A percentile compares a stretch with the other conserved stretches of the same genome.
Evolutionary conservation across 2,888 invertebrate species (phyloP).

Genomic region (Eupithecia pulchellata): DNA sequence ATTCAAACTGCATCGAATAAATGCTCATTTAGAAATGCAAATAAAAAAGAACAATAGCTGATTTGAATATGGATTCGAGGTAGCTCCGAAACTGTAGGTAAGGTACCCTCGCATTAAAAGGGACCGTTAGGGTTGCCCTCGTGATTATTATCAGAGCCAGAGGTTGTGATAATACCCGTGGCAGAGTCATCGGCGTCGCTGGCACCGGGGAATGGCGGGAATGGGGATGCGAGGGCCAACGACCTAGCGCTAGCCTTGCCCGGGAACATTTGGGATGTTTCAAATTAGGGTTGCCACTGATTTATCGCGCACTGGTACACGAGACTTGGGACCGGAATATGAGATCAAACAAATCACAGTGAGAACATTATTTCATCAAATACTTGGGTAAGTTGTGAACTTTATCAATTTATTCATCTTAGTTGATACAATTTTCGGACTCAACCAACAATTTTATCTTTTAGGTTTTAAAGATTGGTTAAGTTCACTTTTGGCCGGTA

Average conservation of each 20-base stretch:
- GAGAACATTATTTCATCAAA: conserved; percentile 33
- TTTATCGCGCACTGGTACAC: conserved; percentile 55
- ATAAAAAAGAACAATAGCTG: conserved; percentile 45
- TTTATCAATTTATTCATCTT: background rate
- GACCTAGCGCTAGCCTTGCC: conserved; percentile 57
- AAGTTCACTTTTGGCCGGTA: background rate
- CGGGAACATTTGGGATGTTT: conserved; percentile 55
- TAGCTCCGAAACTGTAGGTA: conserved; percentile 46
- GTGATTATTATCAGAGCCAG: conserved; percentile 66
- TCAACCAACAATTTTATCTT: too few relatives aligned
- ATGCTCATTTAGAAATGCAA: conserved; percentile 23
- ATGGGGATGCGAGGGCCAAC: conserved; percentile 62
- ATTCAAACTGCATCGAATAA: conserved; percentile 38
- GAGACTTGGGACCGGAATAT: conserved; percentile 40
- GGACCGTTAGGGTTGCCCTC: conserved; percentile 66
- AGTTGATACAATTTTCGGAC: background rate
- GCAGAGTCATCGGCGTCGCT: conserved; percentile 43
- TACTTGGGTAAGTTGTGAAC: conserved; percentile 4
- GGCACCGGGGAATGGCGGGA: conserved; percentile 40
- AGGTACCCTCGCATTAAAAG: conserved; percentile 60
- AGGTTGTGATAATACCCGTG: conserved; percentile 63
- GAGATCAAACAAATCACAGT: conserved; percentile 46
- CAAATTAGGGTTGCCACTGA: conserved; percentile 63
- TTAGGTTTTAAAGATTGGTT: too few relatives aligned
- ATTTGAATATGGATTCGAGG: conserved; percentile 52